Evolutionary conservation across 2,888 invertebrate species (phyloP).

Genomic region (Phragmatobia fuliginosa): DNA sequence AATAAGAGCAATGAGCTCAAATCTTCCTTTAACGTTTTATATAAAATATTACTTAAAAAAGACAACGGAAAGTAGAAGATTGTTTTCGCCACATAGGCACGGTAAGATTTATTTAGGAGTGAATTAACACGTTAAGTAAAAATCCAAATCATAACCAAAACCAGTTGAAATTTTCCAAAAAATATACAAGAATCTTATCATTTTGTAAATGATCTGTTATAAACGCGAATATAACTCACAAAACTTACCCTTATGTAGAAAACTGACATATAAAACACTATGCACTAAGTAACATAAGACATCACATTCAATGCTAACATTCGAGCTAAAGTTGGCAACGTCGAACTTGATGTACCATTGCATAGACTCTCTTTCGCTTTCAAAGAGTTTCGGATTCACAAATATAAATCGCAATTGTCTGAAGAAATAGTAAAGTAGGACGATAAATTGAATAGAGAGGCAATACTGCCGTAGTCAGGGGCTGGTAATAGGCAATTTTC

Average conservation of each 20-base stretch:
- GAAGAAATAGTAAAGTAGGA: constrained; percentile 76
- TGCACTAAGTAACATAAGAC: not conserved
- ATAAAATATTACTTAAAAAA: too few species aligned
- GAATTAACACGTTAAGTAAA: too few species aligned
- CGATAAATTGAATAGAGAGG: constrained; percentile 82
- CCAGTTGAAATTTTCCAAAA: not conserved
- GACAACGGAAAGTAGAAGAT: too few species aligned
- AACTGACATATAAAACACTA: not conserved
- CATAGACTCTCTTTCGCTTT: constrained; percentile 35
- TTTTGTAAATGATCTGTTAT: not conserved
- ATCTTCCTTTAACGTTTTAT: too few species aligned
- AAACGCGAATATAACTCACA: not conserved
- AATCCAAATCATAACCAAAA: not conserved
- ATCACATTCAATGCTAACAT: constrained; percentile 1
- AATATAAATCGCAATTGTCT: constrained; percentile 62
- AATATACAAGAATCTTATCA: not conserved
- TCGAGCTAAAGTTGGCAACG: not conserved
- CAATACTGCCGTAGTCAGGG: constrained; percentile 77
- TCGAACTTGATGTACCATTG: constrained; percentile 18
- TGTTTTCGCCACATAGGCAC: too few species aligned
- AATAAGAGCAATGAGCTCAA: too few species aligned
- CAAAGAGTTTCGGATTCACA: constrained; percentile 46
- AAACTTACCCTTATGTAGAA: not conserved
- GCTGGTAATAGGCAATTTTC: constrained; percentile 83
- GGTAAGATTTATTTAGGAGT: too few species aligned